Evolutionary conservation across 2,113 vertebrate species (phyloP).

Genomic region (Microcebus griseorufus): DNA sequence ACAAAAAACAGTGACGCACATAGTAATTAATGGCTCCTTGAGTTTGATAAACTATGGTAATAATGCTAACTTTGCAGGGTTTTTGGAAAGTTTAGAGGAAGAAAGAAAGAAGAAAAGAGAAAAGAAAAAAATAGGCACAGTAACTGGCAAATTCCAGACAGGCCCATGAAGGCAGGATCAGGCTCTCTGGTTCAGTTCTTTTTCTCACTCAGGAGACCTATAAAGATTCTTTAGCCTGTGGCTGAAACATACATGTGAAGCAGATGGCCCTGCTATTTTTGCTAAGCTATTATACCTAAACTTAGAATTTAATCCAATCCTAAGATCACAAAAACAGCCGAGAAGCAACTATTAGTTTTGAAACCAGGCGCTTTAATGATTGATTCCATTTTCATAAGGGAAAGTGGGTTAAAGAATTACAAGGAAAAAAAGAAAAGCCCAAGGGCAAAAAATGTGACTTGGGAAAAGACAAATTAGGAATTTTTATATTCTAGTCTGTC

Average conservation of each 20-base stretch:
- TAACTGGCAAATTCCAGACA: neutral
- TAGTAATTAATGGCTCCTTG: neutral
- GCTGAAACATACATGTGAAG: neutral
- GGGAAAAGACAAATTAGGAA: too few relatives aligned
- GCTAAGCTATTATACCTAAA: neutral
- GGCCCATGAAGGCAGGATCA: rapidly evolving
- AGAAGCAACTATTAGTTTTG: neutral
- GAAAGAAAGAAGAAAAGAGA: neutral
- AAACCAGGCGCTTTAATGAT: neutral
- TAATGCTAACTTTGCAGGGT: neutral
- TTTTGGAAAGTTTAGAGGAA: neutral
- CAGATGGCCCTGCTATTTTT: neutral
- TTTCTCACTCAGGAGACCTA: neutral
- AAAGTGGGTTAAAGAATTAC: neutral
- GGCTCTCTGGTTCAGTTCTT: neutral
- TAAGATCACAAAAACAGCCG: too few relatives aligned
- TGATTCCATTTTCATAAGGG: neutral
- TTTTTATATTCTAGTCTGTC: neutral
- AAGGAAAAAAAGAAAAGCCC: neutral
- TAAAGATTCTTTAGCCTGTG: neutral
- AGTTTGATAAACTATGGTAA: neutral
- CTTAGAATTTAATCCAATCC: neutral
- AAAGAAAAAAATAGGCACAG: too few relatives aligned
- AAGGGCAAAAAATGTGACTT: neutral
- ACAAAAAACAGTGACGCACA: rapidly evolving